Conservation (phyloP, 2,888 invertebrate genomes). For the Hybos culiciformis region DNA sequence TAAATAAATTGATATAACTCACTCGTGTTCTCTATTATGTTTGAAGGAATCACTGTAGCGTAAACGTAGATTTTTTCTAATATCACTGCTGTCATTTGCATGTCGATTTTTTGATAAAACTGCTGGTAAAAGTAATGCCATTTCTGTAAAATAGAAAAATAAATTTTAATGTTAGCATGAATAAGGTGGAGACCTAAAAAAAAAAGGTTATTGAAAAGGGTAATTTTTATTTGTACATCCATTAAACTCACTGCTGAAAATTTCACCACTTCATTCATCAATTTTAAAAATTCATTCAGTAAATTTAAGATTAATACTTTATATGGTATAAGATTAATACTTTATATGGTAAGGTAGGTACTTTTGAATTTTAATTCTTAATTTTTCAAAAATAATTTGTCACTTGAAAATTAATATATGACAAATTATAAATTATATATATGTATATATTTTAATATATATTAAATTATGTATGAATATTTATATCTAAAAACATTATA, state of each 20-base stretch:
- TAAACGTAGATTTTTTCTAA: conserved; percentile 61
- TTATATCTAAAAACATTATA: too few species aligned
- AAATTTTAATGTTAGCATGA: conserved; percentile 9
- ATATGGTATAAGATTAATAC: too few species aligned
- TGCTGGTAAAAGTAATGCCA: conserved; percentile 70
- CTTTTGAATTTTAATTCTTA: too few species aligned
- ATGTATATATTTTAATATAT: too few species aligned
- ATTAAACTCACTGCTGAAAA: background rate
- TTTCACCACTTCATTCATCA: conserved; percentile 6
- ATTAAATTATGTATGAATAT: too few species aligned
- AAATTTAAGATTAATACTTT: too few species aligned
- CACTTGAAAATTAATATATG: too few species aligned
- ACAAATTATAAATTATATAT: too few species aligned
- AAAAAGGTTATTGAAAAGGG: conserved; percentile 6
- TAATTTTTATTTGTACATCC: background rate
- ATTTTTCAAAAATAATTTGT: too few species aligned
- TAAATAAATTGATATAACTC: conserved; percentile 20
- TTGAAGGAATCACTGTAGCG: conserved; percentile 63
- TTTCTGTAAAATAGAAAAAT: conserved; percentile 44
- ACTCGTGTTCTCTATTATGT: conserved; percentile 34
- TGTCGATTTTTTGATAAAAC: conserved; percentile 59
- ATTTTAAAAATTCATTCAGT: too few species aligned
- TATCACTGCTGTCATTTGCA: conserved; percentile 66
- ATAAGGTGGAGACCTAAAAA: conserved; percentile 4
- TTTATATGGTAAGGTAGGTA: too few species aligned